A percentile compares a stretch with the other conserved stretches of the same genome.
phyloP scores from a whole-genome alignment of 2,113 vertebrate genomes.

The Notothenia coriiceps region DNA sequence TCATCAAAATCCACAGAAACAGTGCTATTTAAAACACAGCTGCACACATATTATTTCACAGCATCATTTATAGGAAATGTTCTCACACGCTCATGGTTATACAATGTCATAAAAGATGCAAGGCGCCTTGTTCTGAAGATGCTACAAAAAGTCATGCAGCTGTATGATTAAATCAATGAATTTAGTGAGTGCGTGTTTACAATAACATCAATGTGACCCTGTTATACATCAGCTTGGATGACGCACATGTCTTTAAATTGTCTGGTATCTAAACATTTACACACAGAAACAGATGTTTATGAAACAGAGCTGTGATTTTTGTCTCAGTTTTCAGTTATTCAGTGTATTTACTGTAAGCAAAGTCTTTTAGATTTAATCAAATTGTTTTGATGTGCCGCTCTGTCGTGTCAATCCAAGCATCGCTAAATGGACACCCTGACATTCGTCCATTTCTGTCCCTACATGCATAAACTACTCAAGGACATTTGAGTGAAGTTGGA shows the following conservation, averaged over 20 bases:
- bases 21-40: not conserved
- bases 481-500: not conserved
- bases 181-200: not conserved
- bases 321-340: not conserved
- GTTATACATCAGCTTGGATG: not conserved
- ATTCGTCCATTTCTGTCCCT: slow-evolving; percentile 14
- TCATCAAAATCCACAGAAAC: not conserved
- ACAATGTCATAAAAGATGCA: slow-evolving; percentile 35
- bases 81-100: slow-evolving; percentile 1
- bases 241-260: slow-evolving; percentile 7
- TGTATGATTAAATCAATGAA: slow-evolving; percentile 7
- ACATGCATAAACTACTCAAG: not conserved
- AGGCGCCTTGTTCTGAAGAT: slow-evolving; percentile 13
- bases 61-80: not conserved
- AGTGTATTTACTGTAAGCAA: not conserved
- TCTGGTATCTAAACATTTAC: not conserved
- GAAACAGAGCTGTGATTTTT: not conserved
- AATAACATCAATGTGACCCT: not conserved
- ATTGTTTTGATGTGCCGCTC: slow-evolving; percentile 12
- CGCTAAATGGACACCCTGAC: not conserved
- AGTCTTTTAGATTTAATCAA: slow-evolving; percentile 12
- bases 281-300: slow-evolving; percentile 4
- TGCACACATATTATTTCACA: slow-evolving; percentile 9
- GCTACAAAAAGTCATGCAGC: slow-evolving; percentile 9
- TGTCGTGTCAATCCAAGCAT: slow-evolving; percentile 29